phyloP scores from a whole-genome alignment of 2,888 invertebrate genomes.

The Argyresthia albistria region DNA sequence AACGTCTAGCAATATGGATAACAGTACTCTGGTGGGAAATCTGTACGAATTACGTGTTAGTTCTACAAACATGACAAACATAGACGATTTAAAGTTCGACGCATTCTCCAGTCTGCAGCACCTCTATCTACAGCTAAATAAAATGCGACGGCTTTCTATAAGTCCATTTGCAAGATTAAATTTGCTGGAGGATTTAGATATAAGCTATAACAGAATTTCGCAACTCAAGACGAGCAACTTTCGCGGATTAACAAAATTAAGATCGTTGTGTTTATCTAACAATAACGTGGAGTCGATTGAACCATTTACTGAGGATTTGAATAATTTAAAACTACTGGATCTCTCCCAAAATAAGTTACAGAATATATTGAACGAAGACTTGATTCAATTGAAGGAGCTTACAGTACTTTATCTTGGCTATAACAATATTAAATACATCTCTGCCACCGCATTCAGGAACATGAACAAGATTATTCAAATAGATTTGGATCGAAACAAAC shows the following conservation, averaged over 20 bases:
- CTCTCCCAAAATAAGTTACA: constrained; percentile 88
- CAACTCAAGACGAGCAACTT: constrained; percentile 87
- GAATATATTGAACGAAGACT: constrained; percentile 82
- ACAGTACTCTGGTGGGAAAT: constrained; percentile 46
- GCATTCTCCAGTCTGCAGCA: constrained; percentile 82
- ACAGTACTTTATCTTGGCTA: constrained; percentile 85
- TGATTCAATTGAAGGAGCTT: constrained; percentile 82
- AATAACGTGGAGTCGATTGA: constrained; percentile 88
- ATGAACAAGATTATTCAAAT: constrained; percentile 83
- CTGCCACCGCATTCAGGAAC: constrained; percentile 84
- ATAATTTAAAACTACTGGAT: constrained; percentile 84
- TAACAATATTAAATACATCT: constrained; percentile 86
- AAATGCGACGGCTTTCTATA: constrained; percentile 84
- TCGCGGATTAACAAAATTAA: constrained; percentile 81
- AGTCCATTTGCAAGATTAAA: constrained; percentile 85
- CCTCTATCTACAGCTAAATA: constrained; percentile 82
- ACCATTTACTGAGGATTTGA: constrained; percentile 84
- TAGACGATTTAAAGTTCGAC: constrained; percentile 82
- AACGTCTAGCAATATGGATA: constrained; percentile 30
- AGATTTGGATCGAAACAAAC: constrained; percentile 86
- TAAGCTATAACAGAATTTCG: constrained; percentile 86
- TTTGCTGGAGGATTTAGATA: constrained; percentile 83
- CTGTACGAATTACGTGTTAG: constrained; percentile 58
- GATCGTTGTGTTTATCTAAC: constrained; percentile 86
- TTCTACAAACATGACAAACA: constrained; percentile 50